Evolutionary conservation across 2,797 vertebrate genomes (phyloP), one percentile per base, ranked within the genome.

Genomic region (Hephaestus fuliginosus): DNA sequence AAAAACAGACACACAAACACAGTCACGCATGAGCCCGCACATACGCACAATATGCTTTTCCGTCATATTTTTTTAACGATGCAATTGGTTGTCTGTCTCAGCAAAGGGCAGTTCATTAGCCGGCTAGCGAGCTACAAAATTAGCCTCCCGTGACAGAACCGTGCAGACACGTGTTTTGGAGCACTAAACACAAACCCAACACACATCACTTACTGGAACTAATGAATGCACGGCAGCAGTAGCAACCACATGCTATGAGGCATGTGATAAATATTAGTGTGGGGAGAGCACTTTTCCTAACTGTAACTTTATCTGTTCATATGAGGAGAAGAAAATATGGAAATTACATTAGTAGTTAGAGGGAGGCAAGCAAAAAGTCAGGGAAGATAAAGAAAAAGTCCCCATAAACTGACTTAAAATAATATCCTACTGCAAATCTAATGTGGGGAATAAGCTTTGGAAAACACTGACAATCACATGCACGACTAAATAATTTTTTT

Each of bases 61-160:
- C 76, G 57, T 64, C 33, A 51, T 22, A 63, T 70, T 39, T 15
- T n/a, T 55, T n/a, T 55, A 57, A 22, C 49, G 48, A 7, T 48
- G 66, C 53, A 58, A 78, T 4, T 46, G 57, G 53, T 43, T 70
- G 62, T 55, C 66, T 76, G 41, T 73, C 64, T 66, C 22, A 43
- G 43, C 60, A 67, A 70, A 62, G 43, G 74, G 57, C 49, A 83
- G 36, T 30, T 73, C 69, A 56, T 86, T 83, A 81, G 62, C 33
- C 48, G 52, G 65, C 44, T 25, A 56, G 68, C 20, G 33, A 80
- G 55, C 33, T 25, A 36, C 20, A 49, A 3, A 86, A 84, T 80
- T 30, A 74, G 62, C 64, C 44, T 87, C 70, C 75, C 5, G 28
- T 57, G 70, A 82, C 72, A 58, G 41, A 46, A 52, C 78, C 63